phyloP scores from a whole-genome alignment of 2,113 vertebrate genomes.

The Edolisoma coerulescens region DNA sequence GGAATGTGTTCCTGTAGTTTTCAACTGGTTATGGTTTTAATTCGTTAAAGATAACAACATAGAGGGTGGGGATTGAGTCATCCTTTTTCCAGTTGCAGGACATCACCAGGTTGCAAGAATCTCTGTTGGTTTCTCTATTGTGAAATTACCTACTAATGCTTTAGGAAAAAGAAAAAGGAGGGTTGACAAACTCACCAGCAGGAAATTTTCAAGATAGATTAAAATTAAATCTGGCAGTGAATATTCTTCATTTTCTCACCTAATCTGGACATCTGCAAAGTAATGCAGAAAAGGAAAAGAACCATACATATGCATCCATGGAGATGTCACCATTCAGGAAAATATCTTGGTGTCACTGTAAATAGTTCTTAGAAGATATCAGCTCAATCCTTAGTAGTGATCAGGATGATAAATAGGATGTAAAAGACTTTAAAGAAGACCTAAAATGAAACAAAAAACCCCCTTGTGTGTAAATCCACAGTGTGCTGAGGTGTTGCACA shows the following conservation, averaged over 20 bases:
- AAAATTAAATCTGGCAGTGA: background rate
- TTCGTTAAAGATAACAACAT: background rate
- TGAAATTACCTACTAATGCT: background rate
- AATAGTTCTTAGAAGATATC: background rate
- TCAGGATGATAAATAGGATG: background rate
- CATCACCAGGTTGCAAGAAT: background rate
- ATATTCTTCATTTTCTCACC: background rate
- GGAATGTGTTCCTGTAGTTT: background rate
- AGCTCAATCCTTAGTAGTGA: background rate
- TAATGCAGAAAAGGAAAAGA: background rate
- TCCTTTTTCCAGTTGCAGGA: background rate
- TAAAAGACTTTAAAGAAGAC: background rate
- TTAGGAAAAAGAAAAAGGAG: background rate
- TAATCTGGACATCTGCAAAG: background rate
- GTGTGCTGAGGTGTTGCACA: background rate
- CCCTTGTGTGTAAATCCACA: background rate
- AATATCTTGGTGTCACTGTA: background rate
- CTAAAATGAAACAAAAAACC: background rate
- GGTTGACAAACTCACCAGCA: background rate
- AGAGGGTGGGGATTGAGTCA: background rate
- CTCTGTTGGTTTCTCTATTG: background rate
- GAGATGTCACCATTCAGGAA: background rate
- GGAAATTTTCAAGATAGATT: background rate
- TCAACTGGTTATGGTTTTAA: background rate
- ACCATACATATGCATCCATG: rapidly evolving